Evolutionary conservation across 2,888 invertebrate species (phyloP).

Genomic region (Diaperis boleti): DNA sequence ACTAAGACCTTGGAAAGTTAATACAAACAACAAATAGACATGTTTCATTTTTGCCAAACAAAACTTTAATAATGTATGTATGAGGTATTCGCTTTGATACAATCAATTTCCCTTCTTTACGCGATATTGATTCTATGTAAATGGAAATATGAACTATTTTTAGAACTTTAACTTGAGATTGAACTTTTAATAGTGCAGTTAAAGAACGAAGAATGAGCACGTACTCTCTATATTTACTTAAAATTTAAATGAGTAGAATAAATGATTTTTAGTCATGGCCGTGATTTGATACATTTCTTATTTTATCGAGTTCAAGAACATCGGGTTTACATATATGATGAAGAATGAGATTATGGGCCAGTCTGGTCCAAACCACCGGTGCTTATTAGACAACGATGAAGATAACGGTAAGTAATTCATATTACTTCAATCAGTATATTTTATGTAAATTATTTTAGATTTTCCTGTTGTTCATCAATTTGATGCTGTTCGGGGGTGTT

Average conservation of each 20-base stretch:
- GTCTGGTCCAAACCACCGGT: constrained; percentile 5
- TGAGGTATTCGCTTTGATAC: no score
- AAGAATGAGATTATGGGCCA: constrained; percentile 14
- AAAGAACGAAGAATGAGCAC: background rate
- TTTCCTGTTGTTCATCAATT: background rate
- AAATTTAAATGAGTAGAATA: no score
- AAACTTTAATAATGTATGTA: constrained; percentile 1
- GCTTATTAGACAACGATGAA: constrained; percentile 5
- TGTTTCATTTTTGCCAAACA: background rate
- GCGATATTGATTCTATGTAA: constrained; percentile 21
- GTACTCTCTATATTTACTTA: background rate
- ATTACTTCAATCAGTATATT: no score
- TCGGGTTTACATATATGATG: constrained; percentile 18
- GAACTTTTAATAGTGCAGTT: background rate
- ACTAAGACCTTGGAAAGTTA: constrained; percentile 38
- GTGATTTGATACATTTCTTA: background rate
- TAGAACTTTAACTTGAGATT: constrained; percentile 11
- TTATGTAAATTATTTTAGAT: no score
- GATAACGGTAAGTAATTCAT: constrained; percentile 11
- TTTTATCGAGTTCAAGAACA: constrained; percentile 32
- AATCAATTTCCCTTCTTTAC: constrained; percentile 6
- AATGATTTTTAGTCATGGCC: no score
- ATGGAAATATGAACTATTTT: constrained; percentile 15
- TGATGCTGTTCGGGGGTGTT: background rate
- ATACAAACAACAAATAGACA: constrained; percentile 18